Percentiles rank a stretch among this genome's conserved stretches.
These are phyloP conservation scores for Agrotis puta DNA, from an alignment of 2,888 invertebrate genomes.

Conservation along the genomic window DNA sequence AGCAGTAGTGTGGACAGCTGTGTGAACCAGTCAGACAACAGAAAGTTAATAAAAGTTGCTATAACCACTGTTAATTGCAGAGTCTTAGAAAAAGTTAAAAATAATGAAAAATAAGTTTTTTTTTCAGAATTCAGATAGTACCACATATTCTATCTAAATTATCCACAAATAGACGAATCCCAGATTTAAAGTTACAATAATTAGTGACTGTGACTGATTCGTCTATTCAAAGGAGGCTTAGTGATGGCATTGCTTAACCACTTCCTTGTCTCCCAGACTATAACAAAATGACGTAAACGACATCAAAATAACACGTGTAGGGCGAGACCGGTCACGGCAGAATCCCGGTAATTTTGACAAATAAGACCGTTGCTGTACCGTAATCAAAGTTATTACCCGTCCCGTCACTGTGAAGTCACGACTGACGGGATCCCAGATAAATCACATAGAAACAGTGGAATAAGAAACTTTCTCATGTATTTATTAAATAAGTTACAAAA, in stretches of 20 bases:
- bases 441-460: conserved; percentile 42
- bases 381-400: conserved; percentile 71
- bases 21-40: too few species aligned
- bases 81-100: too few species aligned
- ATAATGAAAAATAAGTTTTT: too few species aligned
- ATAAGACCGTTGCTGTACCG: conserved; percentile 60
- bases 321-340: conserved; percentile 63
- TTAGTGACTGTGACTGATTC: too few species aligned
- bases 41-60: too few species aligned
- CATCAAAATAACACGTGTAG: conserved; percentile 61
- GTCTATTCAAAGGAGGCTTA: too few species aligned
- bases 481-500: conserved; percentile 17
- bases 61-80: too few species aligned
- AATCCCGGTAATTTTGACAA: conserved; percentile 74
- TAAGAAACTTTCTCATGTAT: conserved; percentile 21
- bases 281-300: conserved; percentile 57
- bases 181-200: too few species aligned
- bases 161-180: too few species aligned
- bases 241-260: not conserved
- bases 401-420: conserved; percentile 57
- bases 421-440: conserved; percentile 55
- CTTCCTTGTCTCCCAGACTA: conserved; percentile 50
- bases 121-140: too few species aligned
- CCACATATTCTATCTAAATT: too few species aligned
- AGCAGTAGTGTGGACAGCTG: too few species aligned